Evolutionary conservation across 2,797 vertebrate species (phyloP), one percentile per base, ranked within the genome.

Genomic region (Micrastur ruficollis): DNA sequence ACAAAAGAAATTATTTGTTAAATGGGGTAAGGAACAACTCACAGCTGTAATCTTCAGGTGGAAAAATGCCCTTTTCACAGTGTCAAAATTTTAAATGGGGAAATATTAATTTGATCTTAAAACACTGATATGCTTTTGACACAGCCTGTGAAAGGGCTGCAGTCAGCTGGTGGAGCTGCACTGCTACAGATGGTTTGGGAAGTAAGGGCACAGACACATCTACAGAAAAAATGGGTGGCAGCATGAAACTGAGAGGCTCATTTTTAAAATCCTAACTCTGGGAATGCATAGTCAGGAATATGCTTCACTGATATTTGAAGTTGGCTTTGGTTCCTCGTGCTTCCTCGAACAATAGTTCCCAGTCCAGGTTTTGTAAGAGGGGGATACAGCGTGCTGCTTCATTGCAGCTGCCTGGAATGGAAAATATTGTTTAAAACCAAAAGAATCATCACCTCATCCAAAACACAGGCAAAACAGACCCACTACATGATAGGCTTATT

Each of bases 181-280:
- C 9, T 62, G 32, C 52, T 49, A 6, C 4, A 12, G 55, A 8
- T 25, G 25, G 42, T n/a, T 31, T 50, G 26, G 19, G 8, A 19
- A 86, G 9, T 42, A 31, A 27, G 14, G 40, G 21, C 49, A 78
- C 17, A 46, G 68, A 34, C 19, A 52, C 5, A 46, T 21, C 62
- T 75, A 58, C 31, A 65, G 47, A 65, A 85, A 72, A 81, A 11
- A 53, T 12, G 29, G 6, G 12, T 5, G 5, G 58, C 68, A 90
- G 81, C 53, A 86, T 73, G 68, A 93, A 91, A 92, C 29, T 1
- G 11, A 89, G 72, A 86, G 49, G 34, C 40, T 93, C 36, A 38
- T 91, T 95, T 96, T 93, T 81, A 93, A 97, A 97, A 96, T 79
- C n/a, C 8, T 36, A 50, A 4, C 25, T 80, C 31, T 31, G 52